These are phyloP conservation scores for Sitta carolinensis DNA, from an alignment of 2,797 vertebrate genomes.

Conservation along the genomic window DNA sequence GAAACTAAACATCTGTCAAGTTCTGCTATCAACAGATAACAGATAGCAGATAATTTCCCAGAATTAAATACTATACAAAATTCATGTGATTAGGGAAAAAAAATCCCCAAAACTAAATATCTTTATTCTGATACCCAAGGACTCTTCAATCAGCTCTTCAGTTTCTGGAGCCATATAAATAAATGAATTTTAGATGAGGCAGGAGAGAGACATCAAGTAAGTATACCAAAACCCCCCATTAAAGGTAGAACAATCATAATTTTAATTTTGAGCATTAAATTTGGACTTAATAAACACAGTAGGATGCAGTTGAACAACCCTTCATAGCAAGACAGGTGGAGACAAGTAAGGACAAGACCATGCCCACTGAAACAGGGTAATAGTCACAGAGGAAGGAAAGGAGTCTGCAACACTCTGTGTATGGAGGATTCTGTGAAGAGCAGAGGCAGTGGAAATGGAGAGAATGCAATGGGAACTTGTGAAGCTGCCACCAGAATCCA, in stretches of 20 bases:
- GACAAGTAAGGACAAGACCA: background rate
- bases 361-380: background rate
- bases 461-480: background rate
- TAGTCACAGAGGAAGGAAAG: background rate
- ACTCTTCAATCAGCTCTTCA: background rate
- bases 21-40: background rate
- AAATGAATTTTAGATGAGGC: background rate
- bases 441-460: background rate
- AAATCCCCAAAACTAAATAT: fast-evolving
- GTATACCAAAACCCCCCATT: background rate
- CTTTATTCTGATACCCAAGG: background rate
- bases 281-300: background rate
- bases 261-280: background rate
- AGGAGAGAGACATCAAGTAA: background rate
- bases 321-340: background rate
- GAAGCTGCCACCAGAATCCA: background rate
- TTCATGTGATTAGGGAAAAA: background rate
- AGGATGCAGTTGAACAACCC: background rate
- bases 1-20: background rate
- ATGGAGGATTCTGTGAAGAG: background rate
- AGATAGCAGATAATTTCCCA: background rate
- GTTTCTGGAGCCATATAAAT: background rate
- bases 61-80: background rate
- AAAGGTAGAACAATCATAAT: background rate
- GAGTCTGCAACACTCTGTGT: background rate